phyloP scores from a whole-genome alignment of 2,113 vertebrate genomes.

The Orycteropus afer region DNA sequence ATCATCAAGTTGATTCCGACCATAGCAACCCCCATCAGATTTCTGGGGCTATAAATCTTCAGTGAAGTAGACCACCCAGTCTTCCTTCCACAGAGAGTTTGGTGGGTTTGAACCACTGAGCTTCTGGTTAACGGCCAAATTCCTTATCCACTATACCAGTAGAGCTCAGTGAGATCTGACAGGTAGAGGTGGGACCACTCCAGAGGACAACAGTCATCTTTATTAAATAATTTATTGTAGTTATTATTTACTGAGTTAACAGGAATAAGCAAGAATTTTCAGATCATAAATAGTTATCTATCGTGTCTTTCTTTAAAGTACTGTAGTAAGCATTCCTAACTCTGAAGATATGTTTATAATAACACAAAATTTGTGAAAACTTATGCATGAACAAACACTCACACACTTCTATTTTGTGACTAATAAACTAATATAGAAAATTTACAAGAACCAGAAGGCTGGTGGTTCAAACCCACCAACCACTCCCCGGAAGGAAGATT shows the following conservation, averaged over 20 bases:
- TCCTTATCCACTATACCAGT: too few relatives aligned
- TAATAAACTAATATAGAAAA: background rate
- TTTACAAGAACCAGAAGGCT: too few relatives aligned
- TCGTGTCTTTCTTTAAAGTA: background rate
- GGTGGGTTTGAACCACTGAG: too few relatives aligned
- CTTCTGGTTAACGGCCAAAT: too few relatives aligned
- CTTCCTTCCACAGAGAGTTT: too few relatives aligned
- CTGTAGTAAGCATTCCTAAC: background rate
- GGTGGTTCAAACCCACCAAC: too few relatives aligned
- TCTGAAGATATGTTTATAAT: background rate
- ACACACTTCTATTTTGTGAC: background rate
- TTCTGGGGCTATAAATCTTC: too few relatives aligned
- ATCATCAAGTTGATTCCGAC: too few relatives aligned
- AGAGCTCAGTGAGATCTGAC: too few relatives aligned
- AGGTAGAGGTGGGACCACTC: background rate
- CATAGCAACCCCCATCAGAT: too few relatives aligned
- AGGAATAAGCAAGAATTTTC: background rate
- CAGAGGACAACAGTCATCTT: background rate
- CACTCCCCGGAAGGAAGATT: too few relatives aligned
- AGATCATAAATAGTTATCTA: background rate
- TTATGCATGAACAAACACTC: background rate
- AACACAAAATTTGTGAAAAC: background rate
- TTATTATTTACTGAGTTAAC: background rate
- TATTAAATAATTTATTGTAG: background rate
- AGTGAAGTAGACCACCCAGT: too few relatives aligned